phyloP scores from a whole-genome alignment of 2,797 vertebrate species.

The Melopsittacus undulatus region DNA sequence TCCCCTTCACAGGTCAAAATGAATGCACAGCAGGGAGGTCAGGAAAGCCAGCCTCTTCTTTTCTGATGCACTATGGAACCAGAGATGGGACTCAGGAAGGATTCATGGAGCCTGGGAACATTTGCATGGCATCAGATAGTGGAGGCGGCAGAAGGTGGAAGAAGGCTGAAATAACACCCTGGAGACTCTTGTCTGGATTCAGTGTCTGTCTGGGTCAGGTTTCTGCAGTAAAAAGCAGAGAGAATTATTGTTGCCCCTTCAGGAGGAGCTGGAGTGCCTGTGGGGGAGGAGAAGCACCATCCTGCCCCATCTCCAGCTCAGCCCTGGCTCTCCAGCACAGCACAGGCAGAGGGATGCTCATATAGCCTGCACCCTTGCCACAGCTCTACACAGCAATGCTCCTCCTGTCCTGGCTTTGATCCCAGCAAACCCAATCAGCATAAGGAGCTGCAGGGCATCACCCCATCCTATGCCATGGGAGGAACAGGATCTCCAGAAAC shows the following conservation, averaged over 20 bases:
- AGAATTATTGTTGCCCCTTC: neutral
- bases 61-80: constrained; percentile 5
- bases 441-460: neutral
- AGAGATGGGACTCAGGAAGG: neutral
- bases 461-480: rapidly evolving
- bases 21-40: neutral
- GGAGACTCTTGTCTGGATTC: neutral
- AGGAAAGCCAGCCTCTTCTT: neutral
- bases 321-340: neutral
- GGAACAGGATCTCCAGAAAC: neutral
- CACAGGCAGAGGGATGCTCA: neutral
- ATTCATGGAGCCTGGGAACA: constrained; percentile 2
- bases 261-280: neutral
- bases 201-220: neutral
- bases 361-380: neutral
- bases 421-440: neutral
- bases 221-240: neutral
- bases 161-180: neutral
- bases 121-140: constrained; percentile 13
- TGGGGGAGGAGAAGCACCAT: neutral
- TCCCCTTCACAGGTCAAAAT: neutral
- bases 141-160: neutral
- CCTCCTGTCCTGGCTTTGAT: neutral
- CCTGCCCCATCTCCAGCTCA: neutral
- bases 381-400: neutral